Evolutionary conservation across 2,888 invertebrate species (phyloP), one percentile per base, ranked within the genome.

Genomic region (Platerodrilus igneus): DNA sequence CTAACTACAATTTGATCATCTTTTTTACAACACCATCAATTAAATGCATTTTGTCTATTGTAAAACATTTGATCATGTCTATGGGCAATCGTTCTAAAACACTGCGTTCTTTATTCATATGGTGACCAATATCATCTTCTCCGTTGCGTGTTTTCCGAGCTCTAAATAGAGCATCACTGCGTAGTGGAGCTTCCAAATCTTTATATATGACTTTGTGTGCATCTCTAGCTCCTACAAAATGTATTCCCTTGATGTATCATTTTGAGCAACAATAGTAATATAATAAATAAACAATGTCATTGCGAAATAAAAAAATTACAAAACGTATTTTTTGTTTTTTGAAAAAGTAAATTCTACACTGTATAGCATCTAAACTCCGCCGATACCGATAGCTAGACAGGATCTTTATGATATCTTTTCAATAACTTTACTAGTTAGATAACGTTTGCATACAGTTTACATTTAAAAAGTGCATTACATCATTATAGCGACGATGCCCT

Each of bases 21-120:
- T 39, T 39, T 15, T 39, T 39, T 10, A 39, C 30, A 11, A 39
- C 39, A 19, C 39, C 39, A 19, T 33, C 18, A 23, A 41, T 28
- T 21, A 41, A 33, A 33, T 32, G 38, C 43, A 43, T 43, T 29
- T 43, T 35, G 17, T 43, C 43, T 21, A 43, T 21, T 8, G 38
- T 34, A 43, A 43, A 43, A 25, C 33, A 27, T 27, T 43, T 38
- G 14, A 43, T 43, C 34, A 43, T 43, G 17, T 37, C 28, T 26
- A 26, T 37, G 8, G 33, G 29, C 23, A 23, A 19, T 15, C 30
- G 32, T 25, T 39, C 33, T 22, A 39, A 23, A 9, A 34, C 39
- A 26, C 13, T 34, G 3, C 18, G 35, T 29, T 22, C 35, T 28
- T 40, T 41, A 16, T 41, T 41, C 41, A 41, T 41, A 31, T 41